Percentiles rank a stretch among this genome's conserved stretches.
phyloP scores from a whole-genome alignment of 2,797 vertebrate species.

The Dendrocincla tyrannina region DNA sequence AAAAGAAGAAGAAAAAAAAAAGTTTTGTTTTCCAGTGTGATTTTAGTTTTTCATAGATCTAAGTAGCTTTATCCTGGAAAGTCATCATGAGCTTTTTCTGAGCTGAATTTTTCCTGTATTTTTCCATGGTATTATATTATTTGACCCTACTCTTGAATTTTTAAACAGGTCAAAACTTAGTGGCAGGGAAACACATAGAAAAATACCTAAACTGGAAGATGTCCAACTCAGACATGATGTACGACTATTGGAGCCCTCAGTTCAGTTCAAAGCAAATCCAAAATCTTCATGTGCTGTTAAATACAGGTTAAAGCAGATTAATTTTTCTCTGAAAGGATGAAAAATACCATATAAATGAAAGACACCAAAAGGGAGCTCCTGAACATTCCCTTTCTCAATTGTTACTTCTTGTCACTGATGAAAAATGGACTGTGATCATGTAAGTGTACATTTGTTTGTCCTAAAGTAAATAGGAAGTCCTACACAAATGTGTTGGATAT shows the following conservation, averaged over 20 bases:
- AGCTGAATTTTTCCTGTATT: neutral
- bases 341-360: neutral
- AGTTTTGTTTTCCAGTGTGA: fast-evolving
- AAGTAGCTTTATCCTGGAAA: neutral
- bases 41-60: neutral
- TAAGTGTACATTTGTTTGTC: neutral
- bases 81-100: neutral
- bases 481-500: fast-evolving
- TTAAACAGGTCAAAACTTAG: neutral
- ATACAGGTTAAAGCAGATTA: neutral
- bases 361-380: neutral
- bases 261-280: neutral
- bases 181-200: neutral
- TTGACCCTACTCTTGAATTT: neutral
- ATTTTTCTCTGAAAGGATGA: neutral
- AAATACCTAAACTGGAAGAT: neutral
- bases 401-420: neutral
- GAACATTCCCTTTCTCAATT: neutral
- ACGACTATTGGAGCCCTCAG: neutral
- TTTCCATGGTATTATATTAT: neutral
- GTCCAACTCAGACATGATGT: neutral
- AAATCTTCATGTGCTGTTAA: neutral
- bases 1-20: neutral
- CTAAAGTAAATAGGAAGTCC: neutral
- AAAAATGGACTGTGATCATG: neutral